phyloP scores from a whole-genome alignment of 1,140 invertebrate species.

The Sesamia nonagrioides region DNA sequence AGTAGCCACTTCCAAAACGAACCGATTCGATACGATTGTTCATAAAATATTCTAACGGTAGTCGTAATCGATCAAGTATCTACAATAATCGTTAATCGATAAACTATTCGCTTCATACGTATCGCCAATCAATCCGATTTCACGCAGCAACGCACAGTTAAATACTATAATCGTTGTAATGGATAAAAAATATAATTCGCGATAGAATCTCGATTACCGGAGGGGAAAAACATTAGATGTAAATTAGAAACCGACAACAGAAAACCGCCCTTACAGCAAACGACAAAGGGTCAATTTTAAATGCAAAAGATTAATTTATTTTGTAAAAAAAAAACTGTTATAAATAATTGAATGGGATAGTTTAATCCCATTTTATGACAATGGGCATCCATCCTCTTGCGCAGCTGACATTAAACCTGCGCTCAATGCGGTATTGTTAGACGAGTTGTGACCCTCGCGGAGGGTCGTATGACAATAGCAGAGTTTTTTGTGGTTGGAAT shows the following conservation, averaged over 20 bases:
- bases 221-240: slow-evolving; percentile 29
- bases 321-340: slow-evolving; percentile 49
- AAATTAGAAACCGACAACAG: background rate
- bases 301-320: background rate
- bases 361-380: slow-evolving; percentile 74
- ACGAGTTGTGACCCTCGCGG: slow-evolving; percentile 52
- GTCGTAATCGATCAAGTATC: slow-evolving; percentile 57
- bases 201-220: slow-evolving; percentile 51
- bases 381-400: slow-evolving; percentile 71
- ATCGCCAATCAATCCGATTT: slow-evolving; percentile 74
- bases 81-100: slow-evolving; percentile 59
- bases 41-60: slow-evolving; percentile 58
- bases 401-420: slow-evolving; percentile 76
- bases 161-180: slow-evolving; percentile 72
- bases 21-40: slow-evolving; percentile 58
- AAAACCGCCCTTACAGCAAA: background rate
- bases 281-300: background rate
- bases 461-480: slow-evolving; percentile 50
- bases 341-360: slow-evolving; percentile 49
- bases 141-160: slow-evolving; percentile 68
- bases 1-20: slow-evolving; percentile 51
- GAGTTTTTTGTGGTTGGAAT: slow-evolving; percentile 60
- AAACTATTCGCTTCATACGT: slow-evolving; percentile 64
- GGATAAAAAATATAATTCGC: slow-evolving; percentile 73
- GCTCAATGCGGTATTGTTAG: slow-evolving; percentile 51